Evolutionary conservation across 2,888 invertebrate species (phyloP), one percentile per base, ranked within the genome.

Genomic region (Steinernema hermaphroditum): DNA sequence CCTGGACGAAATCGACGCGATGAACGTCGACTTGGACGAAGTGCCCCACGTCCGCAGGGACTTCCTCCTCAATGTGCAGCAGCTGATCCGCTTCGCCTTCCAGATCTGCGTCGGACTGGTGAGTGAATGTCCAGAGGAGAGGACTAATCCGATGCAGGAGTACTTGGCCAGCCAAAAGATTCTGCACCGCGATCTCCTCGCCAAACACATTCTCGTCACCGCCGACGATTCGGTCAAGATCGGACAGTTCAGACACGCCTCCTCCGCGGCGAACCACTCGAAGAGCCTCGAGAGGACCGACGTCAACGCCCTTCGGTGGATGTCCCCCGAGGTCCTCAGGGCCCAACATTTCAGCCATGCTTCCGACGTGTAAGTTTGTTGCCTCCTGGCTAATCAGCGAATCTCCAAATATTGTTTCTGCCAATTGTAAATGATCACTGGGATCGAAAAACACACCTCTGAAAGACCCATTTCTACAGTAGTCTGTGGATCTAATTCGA

Each of bases 11-110:
- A 6, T 27, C 54, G 54, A 54, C 54, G 24, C 54, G 54, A 54
- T 54, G 54, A 54, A 54, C 54, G 27, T 54, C 24, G 54, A 54
- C 19, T 54, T 54, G 54, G 54, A 54, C 19, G 54, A 54, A 16
- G 19, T 54, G 6, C 54, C 54, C 24, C 6, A 9, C 27, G 54
- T 54, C 54, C 54, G 54, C 54, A 9, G 54, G 27, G 54, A 54
- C 12, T 54, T 24, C 54, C 14, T 54, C 27, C 54, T 54, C 27
- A 54, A 22, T 27, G 54, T 54, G 6, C 54, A 27, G 54, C 14
- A 54, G 19, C 54, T 54, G 19, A 54, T 54, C 16, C 54, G 54
- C 2, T 27, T 54, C 27, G 54, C 54, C 27, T 54, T 54, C 27
- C 54, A 54, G 19, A 54, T 54, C 27, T 24, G 54, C 54, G 27